phyloP scores from a whole-genome alignment of 2,888 invertebrate genomes.

The Hemicrepidius hirtus region DNA sequence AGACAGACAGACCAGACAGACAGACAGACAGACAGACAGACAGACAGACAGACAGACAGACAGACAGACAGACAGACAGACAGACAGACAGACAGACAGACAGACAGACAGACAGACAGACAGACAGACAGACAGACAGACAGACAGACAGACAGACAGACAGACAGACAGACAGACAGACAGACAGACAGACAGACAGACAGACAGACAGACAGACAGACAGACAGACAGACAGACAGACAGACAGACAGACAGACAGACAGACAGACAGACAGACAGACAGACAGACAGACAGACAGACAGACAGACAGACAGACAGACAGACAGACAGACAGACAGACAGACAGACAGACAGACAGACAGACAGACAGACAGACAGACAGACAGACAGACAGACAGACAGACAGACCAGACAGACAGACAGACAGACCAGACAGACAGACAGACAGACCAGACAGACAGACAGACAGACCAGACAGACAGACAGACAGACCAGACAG shows the following conservation, averaged over 20 bases:
- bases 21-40: constrained; percentile 18
- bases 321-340: constrained; percentile 18
- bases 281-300: constrained; percentile 18
- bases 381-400: constrained; percentile 15
- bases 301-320: constrained; percentile 16
- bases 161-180: constrained; percentile 18
- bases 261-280: constrained; percentile 18
- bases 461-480: constrained; percentile 18
- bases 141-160: constrained; percentile 18
- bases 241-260: constrained; percentile 18
- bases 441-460: constrained; percentile 18
- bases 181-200: constrained; percentile 18
- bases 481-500: constrained; percentile 18
- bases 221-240: constrained; percentile 18
- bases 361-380: constrained; percentile 18
- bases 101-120: constrained; percentile 18
- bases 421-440: constrained; percentile 16
- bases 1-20: constrained; percentile 18
- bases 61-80: constrained; percentile 18
- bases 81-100: constrained; percentile 16
- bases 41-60: constrained; percentile 15
- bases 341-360: constrained; percentile 18
- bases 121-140: constrained; percentile 18
- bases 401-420: constrained; percentile 16
- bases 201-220: constrained; percentile 18